These are phyloP conservation scores for Cardiocondyla obscurior DNA, from an alignment of 1,140 invertebrate genomes.

Conservation along the genomic window DNA sequence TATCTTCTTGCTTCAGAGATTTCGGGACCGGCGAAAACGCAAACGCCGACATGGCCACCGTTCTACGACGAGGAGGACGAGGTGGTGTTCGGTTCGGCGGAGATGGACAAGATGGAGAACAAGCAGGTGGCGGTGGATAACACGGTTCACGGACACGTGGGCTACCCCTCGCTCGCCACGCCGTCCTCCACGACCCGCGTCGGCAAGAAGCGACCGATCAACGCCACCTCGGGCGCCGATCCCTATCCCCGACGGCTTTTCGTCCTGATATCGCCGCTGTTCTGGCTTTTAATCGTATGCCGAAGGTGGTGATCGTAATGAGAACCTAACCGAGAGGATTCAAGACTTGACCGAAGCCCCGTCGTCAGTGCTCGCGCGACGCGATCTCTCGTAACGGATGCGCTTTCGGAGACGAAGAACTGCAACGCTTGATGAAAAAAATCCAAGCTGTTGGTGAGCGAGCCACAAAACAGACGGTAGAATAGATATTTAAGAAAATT, in stretches of 20 bases:
- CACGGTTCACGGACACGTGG: conserved; percentile 66
- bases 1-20: conserved; percentile 68
- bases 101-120: conserved; percentile 73
- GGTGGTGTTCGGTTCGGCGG: conserved; percentile 66
- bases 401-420: neutral
- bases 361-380: neutral
- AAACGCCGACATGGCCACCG: conserved; percentile 47
- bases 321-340: neutral
- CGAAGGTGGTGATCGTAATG: conserved; percentile 32
- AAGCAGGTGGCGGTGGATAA: conserved; percentile 70
- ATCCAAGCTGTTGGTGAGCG: conserved; percentile 25
- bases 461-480: neutral
- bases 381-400: neutral
- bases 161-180: conserved; percentile 59
- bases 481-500: neutral
- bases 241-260: neutral
- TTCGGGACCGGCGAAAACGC: conserved; percentile 65
- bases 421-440: neutral
- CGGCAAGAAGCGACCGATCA: conserved; percentile 66
- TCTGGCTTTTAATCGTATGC: conserved; percentile 28
- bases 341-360: neutral
- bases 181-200: conserved; percentile 67
- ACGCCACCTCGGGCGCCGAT: conserved; percentile 43
- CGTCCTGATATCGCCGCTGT: conserved; percentile 1
- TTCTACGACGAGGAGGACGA: conserved; percentile 72